Base-by-base conservation (phyloP, 1,140 invertebrate species). In the Andricus grossulariae region DNA sequence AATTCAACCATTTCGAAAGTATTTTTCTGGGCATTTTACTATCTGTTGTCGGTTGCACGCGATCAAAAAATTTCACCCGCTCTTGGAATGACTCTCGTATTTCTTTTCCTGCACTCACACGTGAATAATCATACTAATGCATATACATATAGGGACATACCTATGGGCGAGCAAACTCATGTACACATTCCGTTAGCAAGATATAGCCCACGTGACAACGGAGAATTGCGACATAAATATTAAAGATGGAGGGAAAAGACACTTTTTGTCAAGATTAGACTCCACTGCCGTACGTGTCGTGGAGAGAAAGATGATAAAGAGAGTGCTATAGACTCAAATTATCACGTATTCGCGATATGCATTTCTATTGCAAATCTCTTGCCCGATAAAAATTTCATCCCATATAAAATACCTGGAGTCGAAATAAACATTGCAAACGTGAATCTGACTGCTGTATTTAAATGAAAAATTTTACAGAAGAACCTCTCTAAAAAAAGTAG, bases 181-280 rank as follows among this genome's bases (percentile, higher is more conserved):
- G 57, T 32, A 60, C 21, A 60, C 57, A 32, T 60, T 60, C 21
- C 57, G 57, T 32, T 60, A 51, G 49, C 21, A 76, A 74, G 74
- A 78, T 80, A 80, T 76, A 74, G 78, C 72, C 76, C 74, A 71
- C 19, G 73, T 82, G 78, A 80, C 78, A 79, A 57, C 45, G 60
- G 76, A 70, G 78, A 82, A 82, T 82, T 80, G 78, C 81, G 72
- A 76, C 79, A 76, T 80, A 82, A 80, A 82, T 82, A 82, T 80
- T 78, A 66, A 77, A 78, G 76, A 80, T 76, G 72, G 32, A 8
- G 45, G 71, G 54, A 21, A 32, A 51, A 72, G 51, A 71, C 13
- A 78, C 72, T 81, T 76, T 78, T 81, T 81, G 76, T 76, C 74
- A 72, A 78, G 74, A 80, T 80, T 77, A 80, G 45, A 77, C 45